Percentiles rank a stretch among this genome's conserved stretches.
Conservation (phyloP, 2,797 vertebrate genomes). For the Paedocypris micromegethes region DNA sequence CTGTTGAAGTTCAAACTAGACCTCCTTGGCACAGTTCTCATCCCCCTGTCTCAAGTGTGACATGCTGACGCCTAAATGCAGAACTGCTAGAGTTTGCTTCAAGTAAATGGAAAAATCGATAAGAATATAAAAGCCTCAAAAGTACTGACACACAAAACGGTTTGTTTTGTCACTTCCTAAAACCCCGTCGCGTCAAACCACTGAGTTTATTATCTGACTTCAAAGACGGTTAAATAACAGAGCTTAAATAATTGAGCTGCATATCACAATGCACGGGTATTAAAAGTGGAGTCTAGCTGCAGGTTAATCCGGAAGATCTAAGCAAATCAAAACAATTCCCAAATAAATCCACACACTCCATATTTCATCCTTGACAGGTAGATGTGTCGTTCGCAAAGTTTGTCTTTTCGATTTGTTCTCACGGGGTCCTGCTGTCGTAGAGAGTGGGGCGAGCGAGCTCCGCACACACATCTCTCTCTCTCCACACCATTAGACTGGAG, state of each 20-base stretch:
- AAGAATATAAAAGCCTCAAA: conserved; percentile 13
- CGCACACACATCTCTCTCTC: conserved; percentile 24
- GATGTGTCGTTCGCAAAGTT: conserved; percentile 56
- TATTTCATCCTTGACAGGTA: conserved; percentile 51
- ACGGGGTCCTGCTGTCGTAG: conserved; percentile 55
- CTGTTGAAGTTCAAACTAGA: conserved; percentile 26
- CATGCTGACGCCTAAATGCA: conserved; percentile 22
- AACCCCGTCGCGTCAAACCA: conserved; percentile 43
- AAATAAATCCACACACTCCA: conserved; percentile 59
- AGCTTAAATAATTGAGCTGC: conserved; percentile 64
- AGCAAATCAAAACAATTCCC: conserved; percentile 51
- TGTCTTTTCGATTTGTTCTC: conserved; percentile 45
- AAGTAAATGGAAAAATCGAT: neutral
- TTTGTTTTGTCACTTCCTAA: conserved; percentile 38
- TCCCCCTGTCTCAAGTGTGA: conserved; percentile 22
- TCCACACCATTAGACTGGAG: conserved; percentile 61
- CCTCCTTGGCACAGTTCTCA: conserved; percentile 20
- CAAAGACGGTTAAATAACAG: conserved; percentile 61
- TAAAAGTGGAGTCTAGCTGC: conserved; percentile 54
- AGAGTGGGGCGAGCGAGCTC: conserved; percentile 41
- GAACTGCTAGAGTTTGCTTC: conserved; percentile 10
- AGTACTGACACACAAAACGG: conserved; percentile 19
- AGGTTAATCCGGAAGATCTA: conserved; percentile 61
- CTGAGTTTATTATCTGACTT: conserved; percentile 57
- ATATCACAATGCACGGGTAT: conserved; percentile 54